Evolutionary conservation across 1,140 invertebrate species (phyloP).

Genomic region (Drosophila ogumai): DNA sequence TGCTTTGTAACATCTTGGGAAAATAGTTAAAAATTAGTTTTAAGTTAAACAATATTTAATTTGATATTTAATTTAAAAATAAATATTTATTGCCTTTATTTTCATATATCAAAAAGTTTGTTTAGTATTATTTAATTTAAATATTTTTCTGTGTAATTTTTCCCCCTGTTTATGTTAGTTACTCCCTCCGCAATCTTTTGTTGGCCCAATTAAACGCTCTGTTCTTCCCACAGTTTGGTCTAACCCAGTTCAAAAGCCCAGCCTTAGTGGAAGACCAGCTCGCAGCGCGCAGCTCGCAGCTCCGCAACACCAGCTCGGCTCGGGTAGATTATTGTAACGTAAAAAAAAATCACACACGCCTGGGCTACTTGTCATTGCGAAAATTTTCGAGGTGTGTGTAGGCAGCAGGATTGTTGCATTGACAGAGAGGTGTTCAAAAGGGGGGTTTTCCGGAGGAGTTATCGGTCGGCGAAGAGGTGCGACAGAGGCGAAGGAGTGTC

Average conservation of each 20-base stretch:
- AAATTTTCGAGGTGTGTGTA: conserved; percentile 73
- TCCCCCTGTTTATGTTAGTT: conserved; percentile 1
- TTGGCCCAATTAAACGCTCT: conserved; percentile 60
- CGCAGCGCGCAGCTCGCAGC: not conserved
- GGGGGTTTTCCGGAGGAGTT: conserved; percentile 6
- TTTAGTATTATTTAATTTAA: not conserved
- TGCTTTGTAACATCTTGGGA: not conserved
- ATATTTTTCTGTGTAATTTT: not conserved
- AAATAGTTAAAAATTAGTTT: not conserved
- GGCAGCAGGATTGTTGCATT: conserved; percentile 37
- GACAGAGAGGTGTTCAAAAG: conserved; percentile 17
- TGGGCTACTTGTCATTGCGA: conserved; percentile 72
- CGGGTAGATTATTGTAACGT: conserved; percentile 36
- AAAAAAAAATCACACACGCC: conserved; percentile 33
- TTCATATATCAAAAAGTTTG: not conserved
- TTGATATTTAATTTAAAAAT: no score
- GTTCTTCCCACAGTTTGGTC: conserved; percentile 58
- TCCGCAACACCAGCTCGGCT: conserved; percentile 34
- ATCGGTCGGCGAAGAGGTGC: conserved; percentile 23
- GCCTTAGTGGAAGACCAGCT: conserved; percentile 37
- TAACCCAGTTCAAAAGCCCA: conserved; percentile 56
- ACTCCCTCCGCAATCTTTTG: conserved; percentile 26
- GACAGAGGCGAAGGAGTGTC: conserved; percentile 32
- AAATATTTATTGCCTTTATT: no score
- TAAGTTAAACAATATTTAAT: no score